phyloP scores from a whole-genome alignment of 2,888 invertebrate genomes.

The Lypha dubia region DNA sequence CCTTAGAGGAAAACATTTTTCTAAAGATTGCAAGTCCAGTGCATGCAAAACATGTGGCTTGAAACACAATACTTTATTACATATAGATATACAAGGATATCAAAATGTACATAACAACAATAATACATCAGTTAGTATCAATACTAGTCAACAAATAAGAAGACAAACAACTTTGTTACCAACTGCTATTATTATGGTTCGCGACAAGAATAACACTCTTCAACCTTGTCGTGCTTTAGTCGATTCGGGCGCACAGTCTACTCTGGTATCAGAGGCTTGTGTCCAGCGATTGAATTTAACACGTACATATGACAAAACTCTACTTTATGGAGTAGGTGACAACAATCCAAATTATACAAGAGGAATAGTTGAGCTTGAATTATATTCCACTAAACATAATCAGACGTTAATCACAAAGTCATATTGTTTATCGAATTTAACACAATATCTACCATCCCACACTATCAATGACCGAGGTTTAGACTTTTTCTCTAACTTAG shows the following conservation, averaged over 20 bases:
- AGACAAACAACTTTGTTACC: constrained; percentile 29
- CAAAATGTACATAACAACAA: not conserved
- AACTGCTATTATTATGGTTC: constrained; percentile 42
- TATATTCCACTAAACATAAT: not conserved
- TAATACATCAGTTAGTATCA: constrained; percentile 20
- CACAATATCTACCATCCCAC: constrained; percentile 51
- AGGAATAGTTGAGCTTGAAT: constrained; percentile 53
- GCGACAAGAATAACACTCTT: constrained; percentile 16
- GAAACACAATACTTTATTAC: constrained; percentile 61
- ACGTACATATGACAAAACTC: constrained; percentile 46
- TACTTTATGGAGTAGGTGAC: constrained; percentile 58
- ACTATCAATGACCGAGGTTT: constrained; percentile 19
- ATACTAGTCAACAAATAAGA: constrained; percentile 1
- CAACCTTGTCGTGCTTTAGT: constrained; percentile 60
- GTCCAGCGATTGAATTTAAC: constrained; percentile 54
- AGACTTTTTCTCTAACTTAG: constrained; percentile 26
- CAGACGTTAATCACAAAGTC: not conserved
- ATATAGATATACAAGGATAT: not conserved
- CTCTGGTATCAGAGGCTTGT: constrained; percentile 60
- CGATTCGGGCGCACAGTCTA: constrained; percentile 45
- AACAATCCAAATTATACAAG: constrained; percentile 17
- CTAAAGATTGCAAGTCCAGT: constrained; percentile 33
- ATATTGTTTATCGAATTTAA: constrained; percentile 10
- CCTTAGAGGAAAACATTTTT: no score
- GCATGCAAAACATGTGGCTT: constrained; percentile 39